Conservation (phyloP, 2,888 invertebrate species). For the Arenicola marina region DNA sequence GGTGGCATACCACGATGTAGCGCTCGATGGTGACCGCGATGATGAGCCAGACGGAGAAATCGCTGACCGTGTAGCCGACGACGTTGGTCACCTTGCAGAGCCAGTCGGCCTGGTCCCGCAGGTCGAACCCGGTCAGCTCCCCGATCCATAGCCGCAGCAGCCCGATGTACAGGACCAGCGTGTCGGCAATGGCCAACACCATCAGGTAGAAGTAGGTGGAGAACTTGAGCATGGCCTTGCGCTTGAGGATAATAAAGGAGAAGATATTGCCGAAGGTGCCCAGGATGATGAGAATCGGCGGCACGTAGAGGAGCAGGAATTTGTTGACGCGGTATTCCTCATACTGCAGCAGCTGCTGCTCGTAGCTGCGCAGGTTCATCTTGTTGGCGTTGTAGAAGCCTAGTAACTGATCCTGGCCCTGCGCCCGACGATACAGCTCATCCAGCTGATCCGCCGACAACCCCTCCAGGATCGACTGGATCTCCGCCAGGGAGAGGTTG, state of each 20-base stretch:
- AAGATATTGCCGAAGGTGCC: conserved; percentile 56
- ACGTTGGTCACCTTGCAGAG: conserved; percentile 48
- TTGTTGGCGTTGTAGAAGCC: neutral
- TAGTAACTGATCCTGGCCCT: neutral
- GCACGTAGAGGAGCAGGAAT: conserved; percentile 43
- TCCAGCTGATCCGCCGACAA: neutral
- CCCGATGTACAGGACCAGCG: conserved; percentile 51
- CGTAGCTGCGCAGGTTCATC: conserved; percentile 1
- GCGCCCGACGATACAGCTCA: neutral
- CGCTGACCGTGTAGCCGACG: conserved; percentile 49
- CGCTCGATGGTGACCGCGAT: conserved; percentile 36
- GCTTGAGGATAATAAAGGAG: conserved; percentile 50
- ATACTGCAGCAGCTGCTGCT: conserved; percentile 5
- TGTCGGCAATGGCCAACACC: conserved; percentile 51
- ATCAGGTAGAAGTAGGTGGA: conserved; percentile 55
- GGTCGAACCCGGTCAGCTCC: conserved; percentile 43
- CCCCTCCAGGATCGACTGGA: neutral
- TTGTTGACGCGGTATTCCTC: conserved; percentile 35
- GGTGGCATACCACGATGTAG: conserved; percentile 47
- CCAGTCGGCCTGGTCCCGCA: conserved; percentile 41
- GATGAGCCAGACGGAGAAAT: conserved; percentile 42
- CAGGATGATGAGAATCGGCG: conserved; percentile 49
- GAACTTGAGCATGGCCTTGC: conserved; percentile 45
- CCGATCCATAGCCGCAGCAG: conserved; percentile 53
- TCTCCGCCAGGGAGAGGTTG: neutral